A percentile compares a stretch with the other conserved stretches of the same genome.
These are phyloP conservation scores for Tachina lurida DNA, from an alignment of 2,888 invertebrate species.

Conservation along the genomic window DNA sequence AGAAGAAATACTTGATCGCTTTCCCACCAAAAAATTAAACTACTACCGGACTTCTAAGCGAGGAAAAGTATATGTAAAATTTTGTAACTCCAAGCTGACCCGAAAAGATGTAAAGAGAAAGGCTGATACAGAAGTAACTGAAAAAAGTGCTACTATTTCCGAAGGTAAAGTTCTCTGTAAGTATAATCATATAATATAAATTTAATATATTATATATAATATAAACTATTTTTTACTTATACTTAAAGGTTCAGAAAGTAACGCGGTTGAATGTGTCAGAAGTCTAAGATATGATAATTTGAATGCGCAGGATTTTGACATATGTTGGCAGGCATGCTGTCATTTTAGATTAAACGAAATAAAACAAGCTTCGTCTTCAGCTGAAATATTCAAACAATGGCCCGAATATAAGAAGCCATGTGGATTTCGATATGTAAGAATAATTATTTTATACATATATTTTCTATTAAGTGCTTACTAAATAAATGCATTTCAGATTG, in stretches of 20 bases:
- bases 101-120: neutral
- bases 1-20: neutral
- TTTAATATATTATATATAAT: neutral
- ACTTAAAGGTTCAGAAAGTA: slow-evolving; percentile 6
- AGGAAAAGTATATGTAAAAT: neutral
- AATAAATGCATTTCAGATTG: no score
- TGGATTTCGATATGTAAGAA: neutral
- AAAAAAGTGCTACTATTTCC: no score
- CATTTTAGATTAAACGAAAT: neutral
- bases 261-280: neutral
- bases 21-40: neutral
- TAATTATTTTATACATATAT: neutral
- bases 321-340: slow-evolving; percentile 2
- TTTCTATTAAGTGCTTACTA: neutral
- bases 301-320: slow-evolving; percentile 4
- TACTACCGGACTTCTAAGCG: neutral
- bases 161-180: no score
- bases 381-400: neutral
- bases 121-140: no score
- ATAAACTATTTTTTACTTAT: neutral
- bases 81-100: neutral
- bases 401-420: neutral
- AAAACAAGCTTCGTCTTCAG: neutral
- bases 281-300: slow-evolving; percentile 1
- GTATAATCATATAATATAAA: neutral